Evolutionary conservation across 2,888 invertebrate species (phyloP).

Genomic region (Theristus sp.): DNA sequence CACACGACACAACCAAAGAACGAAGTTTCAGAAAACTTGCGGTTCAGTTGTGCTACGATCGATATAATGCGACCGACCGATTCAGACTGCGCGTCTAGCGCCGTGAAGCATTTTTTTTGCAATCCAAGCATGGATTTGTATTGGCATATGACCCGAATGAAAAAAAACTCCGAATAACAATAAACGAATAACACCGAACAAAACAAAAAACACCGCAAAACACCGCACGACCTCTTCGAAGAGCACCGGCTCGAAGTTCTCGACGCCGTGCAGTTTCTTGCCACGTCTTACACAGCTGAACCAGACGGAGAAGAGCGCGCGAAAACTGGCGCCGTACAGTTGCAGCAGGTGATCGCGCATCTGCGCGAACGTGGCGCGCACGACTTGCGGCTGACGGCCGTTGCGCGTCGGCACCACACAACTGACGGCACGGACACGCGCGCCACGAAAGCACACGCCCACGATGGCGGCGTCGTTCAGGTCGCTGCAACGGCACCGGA

Average conservation of each 20-base stretch:
- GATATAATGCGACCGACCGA: too few species aligned
- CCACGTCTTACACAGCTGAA: constrained; percentile 3
- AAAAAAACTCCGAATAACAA: too few species aligned
- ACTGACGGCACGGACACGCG: neutral
- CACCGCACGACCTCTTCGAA: too few species aligned
- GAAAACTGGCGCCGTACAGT: neutral
- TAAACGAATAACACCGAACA: too few species aligned
- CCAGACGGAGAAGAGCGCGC: neutral
- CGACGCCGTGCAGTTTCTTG: neutral
- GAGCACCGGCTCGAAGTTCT: neutral
- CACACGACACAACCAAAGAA: too few species aligned
- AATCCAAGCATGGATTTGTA: too few species aligned
- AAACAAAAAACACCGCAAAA: too few species aligned
- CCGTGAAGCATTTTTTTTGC: too few species aligned
- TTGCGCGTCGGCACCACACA: neutral
- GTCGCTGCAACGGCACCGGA: neutral
- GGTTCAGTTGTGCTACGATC: too few species aligned
- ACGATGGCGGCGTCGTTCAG: neutral
- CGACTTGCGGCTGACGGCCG: neutral
- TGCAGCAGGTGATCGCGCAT: neutral
- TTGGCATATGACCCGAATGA: too few species aligned
- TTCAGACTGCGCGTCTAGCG: too few species aligned
- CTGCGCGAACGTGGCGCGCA: neutral
- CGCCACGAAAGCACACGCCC: neutral
- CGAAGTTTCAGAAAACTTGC: too few species aligned